Base-by-base conservation (phyloP, 2,888 invertebrate species). In the Bugulina stolonifera region DNA sequence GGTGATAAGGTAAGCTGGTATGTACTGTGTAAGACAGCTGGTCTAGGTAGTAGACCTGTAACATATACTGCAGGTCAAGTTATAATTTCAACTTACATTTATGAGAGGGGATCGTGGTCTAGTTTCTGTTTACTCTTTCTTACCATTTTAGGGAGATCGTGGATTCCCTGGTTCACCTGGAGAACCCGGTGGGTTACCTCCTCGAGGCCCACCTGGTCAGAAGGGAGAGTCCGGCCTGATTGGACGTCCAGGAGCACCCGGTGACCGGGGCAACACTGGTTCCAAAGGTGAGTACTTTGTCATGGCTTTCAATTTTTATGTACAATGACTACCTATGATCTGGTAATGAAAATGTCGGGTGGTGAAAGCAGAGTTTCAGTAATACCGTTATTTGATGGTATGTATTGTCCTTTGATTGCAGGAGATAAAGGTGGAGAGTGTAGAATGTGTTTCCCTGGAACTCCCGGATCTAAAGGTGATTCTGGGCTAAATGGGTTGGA, bases 211-310 rank as follows among this genome's bases (percentile, higher is more conserved):
- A n/a, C 57, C 34, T 34, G 74, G 75, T 18, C 57, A 35, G 2
- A 43, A 69, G 35, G 75, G 75, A 55, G 52, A 43, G 1, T 71
- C 71, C 34, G 75, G 74, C 3, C 43, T 34, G 23, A 32, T 22
- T 2, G 75, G 74, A 1, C 34, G 35, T 14, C 69, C 43, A 14
- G 71, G 64, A 69, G 35, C 14, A 22, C 23, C 70, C 5, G 64
- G 64, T 29, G 64, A 10, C 27, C 27, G 5, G 14, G 64, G 64
- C 1, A 10, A 5, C 32, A 27, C n/a, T 32, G 64, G 64, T 64
- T 3, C 14, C 5, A 64, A 64, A 64, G 64, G 64, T 64, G 27
- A 29, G n/a, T 14, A 10, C 18, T 43, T 43, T 43, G 43, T 43
- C 43, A 43, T 43, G 18, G 18, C 18, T 43, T 10, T 43, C 18